Percentiles rank a stretch among this genome's conserved stretches.
Conservation (phyloP, 1,140 invertebrate species). For the Drosophila carrolli region DNA sequence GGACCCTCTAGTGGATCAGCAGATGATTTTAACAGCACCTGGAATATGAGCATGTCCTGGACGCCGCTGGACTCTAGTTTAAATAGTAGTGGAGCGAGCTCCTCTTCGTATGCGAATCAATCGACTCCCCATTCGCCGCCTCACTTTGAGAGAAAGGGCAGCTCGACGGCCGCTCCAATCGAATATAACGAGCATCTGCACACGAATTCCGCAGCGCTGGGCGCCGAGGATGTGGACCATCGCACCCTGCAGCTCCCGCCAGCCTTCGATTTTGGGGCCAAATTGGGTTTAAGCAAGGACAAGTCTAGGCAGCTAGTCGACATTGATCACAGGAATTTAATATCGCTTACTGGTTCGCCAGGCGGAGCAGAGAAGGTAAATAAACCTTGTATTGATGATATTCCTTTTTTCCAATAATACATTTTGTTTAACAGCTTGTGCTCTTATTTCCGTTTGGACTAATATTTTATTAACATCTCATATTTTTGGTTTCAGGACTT, state of each 20-base stretch:
- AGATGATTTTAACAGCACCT: constrained; percentile 73
- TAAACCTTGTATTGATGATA: too few relatives aligned
- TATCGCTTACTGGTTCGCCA: constrained; percentile 91
- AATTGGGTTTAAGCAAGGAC: constrained; percentile 72
- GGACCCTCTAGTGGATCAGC: background rate
- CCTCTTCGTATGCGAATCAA: constrained; percentile 62
- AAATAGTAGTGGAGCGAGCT: constrained; percentile 64
- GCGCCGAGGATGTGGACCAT: constrained; percentile 87
- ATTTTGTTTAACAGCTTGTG: too few relatives aligned
- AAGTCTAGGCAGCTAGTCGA: constrained; percentile 85
- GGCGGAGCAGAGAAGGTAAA: constrained; percentile 84
- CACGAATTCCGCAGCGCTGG: constrained; percentile 70
- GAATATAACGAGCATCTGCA: constrained; percentile 85
- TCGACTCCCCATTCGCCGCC: constrained; percentile 88
- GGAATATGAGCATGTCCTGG: constrained; percentile 83
- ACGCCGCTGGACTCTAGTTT: constrained; percentile 69
- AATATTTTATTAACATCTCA: background rate
- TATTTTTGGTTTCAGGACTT: constrained; percentile 49
- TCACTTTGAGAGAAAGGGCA: constrained; percentile 87
- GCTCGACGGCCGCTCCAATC: constrained; percentile 84
- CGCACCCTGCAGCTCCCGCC: constrained; percentile 74
- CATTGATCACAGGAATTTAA: constrained; percentile 93
- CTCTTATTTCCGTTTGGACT: too few relatives aligned
- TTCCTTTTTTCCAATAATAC: too few relatives aligned
- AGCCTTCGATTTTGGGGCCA: constrained; percentile 68